phyloP scores from a whole-genome alignment of 2,113 vertebrate genomes.

The Chionodraco myersi region DNA sequence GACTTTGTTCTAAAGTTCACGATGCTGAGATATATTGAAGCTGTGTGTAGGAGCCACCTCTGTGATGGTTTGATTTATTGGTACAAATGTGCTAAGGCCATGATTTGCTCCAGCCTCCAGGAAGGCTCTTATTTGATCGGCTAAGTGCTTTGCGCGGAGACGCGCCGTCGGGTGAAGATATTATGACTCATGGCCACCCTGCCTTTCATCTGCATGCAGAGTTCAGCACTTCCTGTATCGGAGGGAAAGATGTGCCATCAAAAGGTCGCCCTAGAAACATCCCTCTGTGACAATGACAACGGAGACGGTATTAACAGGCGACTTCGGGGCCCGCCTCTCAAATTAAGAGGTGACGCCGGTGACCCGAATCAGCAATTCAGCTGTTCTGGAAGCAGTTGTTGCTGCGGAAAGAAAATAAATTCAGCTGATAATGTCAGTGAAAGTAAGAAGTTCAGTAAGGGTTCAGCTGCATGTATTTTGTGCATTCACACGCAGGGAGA shows the following conservation, averaged over 20 bases:
- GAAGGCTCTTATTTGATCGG: conserved; percentile 53
- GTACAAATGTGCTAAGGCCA: conserved; percentile 58
- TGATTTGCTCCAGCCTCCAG: conserved; percentile 59
- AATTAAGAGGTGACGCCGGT: conserved; percentile 63
- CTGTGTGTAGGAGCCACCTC: conserved; percentile 35
- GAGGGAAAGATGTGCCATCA: conserved; percentile 60
- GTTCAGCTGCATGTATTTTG: conserved; percentile 55
- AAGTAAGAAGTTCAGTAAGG: conserved; percentile 48
- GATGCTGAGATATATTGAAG: conserved; percentile 32
- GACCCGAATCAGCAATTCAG: conserved; percentile 67
- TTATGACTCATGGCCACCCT: conserved; percentile 55
- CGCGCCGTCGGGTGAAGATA: conserved; percentile 37
- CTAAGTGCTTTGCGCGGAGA: conserved; percentile 60
- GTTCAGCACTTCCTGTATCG: conserved; percentile 74
- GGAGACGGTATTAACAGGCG: conserved; percentile 66
- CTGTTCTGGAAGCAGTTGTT: conserved; percentile 35
- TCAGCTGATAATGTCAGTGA: conserved; percentile 36
- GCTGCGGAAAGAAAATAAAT: neutral
- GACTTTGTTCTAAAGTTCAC: conserved; percentile 67
- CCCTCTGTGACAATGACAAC: conserved; percentile 73
- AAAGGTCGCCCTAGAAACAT: conserved; percentile 71
- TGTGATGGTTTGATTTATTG: conserved; percentile 53
- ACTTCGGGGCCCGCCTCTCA: conserved; percentile 45
- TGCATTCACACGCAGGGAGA: conserved; percentile 18
- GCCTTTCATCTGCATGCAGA: conserved; percentile 76